phyloP scores from a whole-genome alignment of 2,113 vertebrate species.

The Nestor notabilis region DNA sequence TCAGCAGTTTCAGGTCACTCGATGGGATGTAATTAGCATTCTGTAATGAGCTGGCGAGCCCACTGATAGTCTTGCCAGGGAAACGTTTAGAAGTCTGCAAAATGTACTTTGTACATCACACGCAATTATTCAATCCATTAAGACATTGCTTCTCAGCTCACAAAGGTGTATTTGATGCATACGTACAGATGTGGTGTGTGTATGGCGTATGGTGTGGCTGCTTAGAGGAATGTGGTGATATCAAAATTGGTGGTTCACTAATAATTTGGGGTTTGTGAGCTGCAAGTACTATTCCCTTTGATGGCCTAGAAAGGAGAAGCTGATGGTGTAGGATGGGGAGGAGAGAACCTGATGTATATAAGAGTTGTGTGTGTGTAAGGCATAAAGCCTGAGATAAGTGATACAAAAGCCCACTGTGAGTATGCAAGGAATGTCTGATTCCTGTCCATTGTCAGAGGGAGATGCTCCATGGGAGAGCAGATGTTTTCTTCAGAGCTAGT shows the following conservation, averaged over 20 bases:
- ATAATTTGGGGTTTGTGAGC: constrained; percentile 68
- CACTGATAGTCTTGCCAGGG: not conserved
- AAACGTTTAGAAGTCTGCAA: not conserved
- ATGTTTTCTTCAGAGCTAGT: not conserved
- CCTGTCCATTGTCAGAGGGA: constrained; percentile 24
- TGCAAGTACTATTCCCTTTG: constrained; percentile 71
- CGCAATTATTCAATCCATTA: not conserved
- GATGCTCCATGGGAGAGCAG: not conserved
- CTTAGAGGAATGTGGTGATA: not conserved
- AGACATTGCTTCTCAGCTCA: not conserved
- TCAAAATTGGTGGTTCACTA: constrained; percentile 59
- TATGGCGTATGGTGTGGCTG: not conserved
- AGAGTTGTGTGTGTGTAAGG: not conserved
- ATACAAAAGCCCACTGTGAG: constrained; percentile 62
- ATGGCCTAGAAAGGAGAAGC: constrained; percentile 71
- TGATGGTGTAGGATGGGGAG: constrained; percentile 34
- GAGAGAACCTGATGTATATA: constrained; percentile 56
- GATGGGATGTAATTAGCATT: constrained; percentile 15
- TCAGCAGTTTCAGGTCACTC: constrained; percentile 32
- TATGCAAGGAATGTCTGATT: constrained; percentile 76
- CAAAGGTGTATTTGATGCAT: not conserved
- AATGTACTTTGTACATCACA: not conserved
- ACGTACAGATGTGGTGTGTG: fast-evolving
- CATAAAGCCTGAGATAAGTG: constrained; percentile 52
- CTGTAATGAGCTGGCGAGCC: not conserved